Conservation (phyloP, 2,888 invertebrate species). For the Rhagium mordax region DNA sequence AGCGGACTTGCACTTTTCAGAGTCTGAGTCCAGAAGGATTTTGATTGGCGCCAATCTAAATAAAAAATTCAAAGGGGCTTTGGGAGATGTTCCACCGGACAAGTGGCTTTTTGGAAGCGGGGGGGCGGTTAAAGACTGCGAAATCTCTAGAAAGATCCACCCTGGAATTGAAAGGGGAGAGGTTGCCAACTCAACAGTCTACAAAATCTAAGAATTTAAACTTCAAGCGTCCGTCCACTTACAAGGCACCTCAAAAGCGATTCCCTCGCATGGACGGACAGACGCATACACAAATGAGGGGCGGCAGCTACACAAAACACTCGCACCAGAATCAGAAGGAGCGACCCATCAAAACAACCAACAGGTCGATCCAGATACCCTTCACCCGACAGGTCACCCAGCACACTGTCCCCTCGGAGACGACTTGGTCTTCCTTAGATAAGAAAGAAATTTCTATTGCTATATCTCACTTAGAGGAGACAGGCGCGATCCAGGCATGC, state of each 20-base stretch:
- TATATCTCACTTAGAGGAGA: conserved; percentile 4
- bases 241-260: conserved; percentile 10
- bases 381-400: conserved; percentile 7
- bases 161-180: conserved; percentile 5
- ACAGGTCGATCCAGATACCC: neutral
- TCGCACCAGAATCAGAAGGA: conserved; percentile 1
- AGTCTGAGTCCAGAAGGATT: conserved; percentile 22
- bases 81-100: conserved; percentile 7
- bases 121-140: conserved; percentile 14
- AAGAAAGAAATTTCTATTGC: conserved; percentile 3
- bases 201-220: conserved; percentile 2
- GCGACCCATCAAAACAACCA: conserved; percentile 8
- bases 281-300: neutral
- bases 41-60: conserved; percentile 9
- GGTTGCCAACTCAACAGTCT: conserved; percentile 1
- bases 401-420: neutral
- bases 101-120: conserved; percentile 14
- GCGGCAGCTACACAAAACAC: neutral
- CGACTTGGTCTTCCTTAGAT: conserved; percentile 8
- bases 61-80: conserved; percentile 12
- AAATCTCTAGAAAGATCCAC: conserved; percentile 7
- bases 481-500: neutral
- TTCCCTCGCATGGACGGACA: neutral
- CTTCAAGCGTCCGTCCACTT: conserved; percentile 13
- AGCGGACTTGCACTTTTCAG: neutral